These are phyloP conservation scores for Syngnathus acus DNA, from an alignment of 2,797 vertebrate genomes.

Conservation along the genomic window DNA sequence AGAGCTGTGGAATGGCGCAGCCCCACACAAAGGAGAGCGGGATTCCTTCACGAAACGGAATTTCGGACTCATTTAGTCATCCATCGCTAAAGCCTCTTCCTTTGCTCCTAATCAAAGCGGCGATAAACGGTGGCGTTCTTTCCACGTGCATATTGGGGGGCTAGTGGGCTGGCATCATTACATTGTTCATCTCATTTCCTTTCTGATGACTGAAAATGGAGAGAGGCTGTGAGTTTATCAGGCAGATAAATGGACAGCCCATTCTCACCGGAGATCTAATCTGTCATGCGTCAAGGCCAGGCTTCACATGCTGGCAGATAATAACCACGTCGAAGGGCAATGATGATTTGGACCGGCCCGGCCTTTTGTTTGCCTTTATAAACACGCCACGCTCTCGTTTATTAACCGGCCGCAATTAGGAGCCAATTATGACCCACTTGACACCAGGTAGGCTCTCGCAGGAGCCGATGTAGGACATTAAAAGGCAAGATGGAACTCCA, in stretches of 20 bases:
- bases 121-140: constrained; percentile 20
- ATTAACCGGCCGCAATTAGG: constrained; percentile 71
- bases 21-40: constrained; percentile 16
- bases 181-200: constrained; percentile 74
- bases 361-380: constrained; percentile 72
- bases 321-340: constrained; percentile 70
- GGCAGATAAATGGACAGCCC: constrained; percentile 72
- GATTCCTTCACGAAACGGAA: constrained; percentile 6
- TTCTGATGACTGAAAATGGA: constrained; percentile 72
- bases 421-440: constrained; percentile 18
- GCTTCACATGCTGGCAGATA: constrained; percentile 65
- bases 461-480: constrained; percentile 59
- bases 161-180: constrained; percentile 53
- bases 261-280: constrained; percentile 72
- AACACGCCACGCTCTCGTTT: constrained; percentile 70
- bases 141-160: constrained; percentile 5
- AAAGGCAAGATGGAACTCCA: constrained; percentile 64
- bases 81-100: constrained; percentile 32
- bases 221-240: constrained; percentile 71
- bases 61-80: constrained; percentile 46
- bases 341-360: constrained; percentile 53
- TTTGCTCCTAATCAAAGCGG: constrained; percentile 37
- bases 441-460: constrained; percentile 53
- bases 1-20: constrained; percentile 39
- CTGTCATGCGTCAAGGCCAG: constrained; percentile 67